Conservation (phyloP, 2,888 invertebrate genomes). For the Drosophila aldrichi region DNA sequence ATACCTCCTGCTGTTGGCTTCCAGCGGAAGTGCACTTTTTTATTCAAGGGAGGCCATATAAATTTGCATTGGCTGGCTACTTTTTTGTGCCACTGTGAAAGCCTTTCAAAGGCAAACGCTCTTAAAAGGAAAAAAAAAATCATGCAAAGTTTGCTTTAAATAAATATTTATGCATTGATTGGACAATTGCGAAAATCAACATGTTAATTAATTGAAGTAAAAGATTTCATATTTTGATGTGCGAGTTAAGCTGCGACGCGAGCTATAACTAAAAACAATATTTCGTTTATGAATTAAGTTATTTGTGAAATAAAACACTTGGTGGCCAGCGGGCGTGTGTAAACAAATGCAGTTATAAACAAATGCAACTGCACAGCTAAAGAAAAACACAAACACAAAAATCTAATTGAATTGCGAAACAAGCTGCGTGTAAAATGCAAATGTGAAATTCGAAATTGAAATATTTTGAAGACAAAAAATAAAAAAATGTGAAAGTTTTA, state of each 20-base stretch:
- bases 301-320: conserved; percentile 27
- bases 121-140: conserved; percentile 13
- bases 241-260: conserved; percentile 2
- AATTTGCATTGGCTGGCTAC: conserved; percentile 20
- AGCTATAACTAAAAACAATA: conserved; percentile 6
- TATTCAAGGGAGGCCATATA: conserved; percentile 19
- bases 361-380: conserved; percentile 29
- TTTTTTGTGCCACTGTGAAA: conserved; percentile 52
- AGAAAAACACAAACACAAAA: conserved; percentile 5
- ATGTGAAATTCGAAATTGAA: conserved; percentile 4
- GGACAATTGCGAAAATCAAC: conserved; percentile 47
- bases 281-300: conserved; percentile 9
- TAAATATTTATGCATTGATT: conserved; percentile 44
- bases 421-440: conserved; percentile 10
- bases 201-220: conserved; percentile 30
- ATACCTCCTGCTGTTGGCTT: conserved; percentile 6
- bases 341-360: conserved; percentile 44
- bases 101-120: conserved; percentile 44
- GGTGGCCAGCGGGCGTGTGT: conserved; percentile 16
- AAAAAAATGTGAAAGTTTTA: background rate
- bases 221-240: background rate
- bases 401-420: background rate
- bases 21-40: conserved; percentile 40
- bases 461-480: background rate
- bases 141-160: conserved; percentile 8